These are phyloP conservation scores for Suncus etruscus DNA, from an alignment of 2,113 vertebrate species.

Conservation along the genomic window DNA sequence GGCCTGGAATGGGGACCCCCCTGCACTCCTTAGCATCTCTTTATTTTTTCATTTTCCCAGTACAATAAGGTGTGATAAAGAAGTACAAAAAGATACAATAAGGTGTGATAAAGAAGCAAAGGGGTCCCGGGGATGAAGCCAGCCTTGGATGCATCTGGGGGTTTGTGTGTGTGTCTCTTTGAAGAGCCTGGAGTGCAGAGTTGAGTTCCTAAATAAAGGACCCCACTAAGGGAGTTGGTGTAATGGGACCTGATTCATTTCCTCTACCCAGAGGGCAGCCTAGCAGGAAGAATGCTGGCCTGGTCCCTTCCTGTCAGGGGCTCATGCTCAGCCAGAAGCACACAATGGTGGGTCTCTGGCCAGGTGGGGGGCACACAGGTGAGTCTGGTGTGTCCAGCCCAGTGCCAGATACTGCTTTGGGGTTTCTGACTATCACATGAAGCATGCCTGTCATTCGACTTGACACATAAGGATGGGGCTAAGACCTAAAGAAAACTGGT, in stretches of 20 bases:
- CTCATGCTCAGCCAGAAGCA: neutral
- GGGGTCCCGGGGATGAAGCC: neutral
- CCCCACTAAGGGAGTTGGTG: conserved; percentile 24
- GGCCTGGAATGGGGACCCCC: neutral
- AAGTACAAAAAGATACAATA: neutral
- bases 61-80: neutral
- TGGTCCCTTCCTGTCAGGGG: neutral
- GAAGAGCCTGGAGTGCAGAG: conserved; percentile 70
- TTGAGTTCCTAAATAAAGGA: conserved; percentile 76
- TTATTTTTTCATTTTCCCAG: neutral
- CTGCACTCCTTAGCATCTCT: neutral
- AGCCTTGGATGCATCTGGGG: conserved; percentile 5
- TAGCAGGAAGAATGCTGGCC: conserved; percentile 51
- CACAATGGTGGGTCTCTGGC: neutral
- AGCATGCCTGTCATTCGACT: too few relatives aligned
- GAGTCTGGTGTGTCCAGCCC: too few relatives aligned
- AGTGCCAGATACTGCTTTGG: too few relatives aligned
- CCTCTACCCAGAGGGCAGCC: conserved; percentile 67
- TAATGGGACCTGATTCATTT: conserved; percentile 42
- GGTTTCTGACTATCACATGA: too few relatives aligned
- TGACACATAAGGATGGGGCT: neutral
- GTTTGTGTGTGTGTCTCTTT: neutral
- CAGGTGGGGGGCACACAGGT: neutral
- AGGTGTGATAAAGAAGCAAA: conserved; percentile 20
- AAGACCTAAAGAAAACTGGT: neutral